Evolutionary conservation across 1,140 invertebrate genomes (phyloP).

Genomic region (Ericerus pela): DNA sequence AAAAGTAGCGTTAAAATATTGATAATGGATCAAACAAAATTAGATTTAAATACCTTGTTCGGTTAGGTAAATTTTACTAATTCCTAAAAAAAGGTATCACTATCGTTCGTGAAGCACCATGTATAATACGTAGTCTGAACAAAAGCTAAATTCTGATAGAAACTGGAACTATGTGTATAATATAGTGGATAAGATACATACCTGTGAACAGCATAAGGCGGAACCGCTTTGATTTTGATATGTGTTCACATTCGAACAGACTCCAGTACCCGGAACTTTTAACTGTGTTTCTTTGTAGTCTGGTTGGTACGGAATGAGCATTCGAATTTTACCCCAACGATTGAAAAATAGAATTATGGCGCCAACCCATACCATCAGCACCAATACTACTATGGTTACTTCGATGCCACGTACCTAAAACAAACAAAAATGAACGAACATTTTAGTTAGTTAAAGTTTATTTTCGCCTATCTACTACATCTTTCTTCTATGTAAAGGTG

Average conservation of each 20-base stretch:
- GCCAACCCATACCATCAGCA: constrained; percentile 57
- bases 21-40: too few species aligned
- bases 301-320: constrained; percentile 68
- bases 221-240: constrained; percentile 22
- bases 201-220: constrained; percentile 24
- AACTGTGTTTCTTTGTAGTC: constrained; percentile 33
- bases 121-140: too few species aligned
- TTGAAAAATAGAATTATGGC: constrained; percentile 67
- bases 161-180: background rate
- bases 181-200: constrained; percentile 17
- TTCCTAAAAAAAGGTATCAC: background rate
- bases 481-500: too few species aligned
- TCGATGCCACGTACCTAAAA: constrained; percentile 50
- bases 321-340: constrained; percentile 72
- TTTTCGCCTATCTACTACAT: too few species aligned
- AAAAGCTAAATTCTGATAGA: background rate
- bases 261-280: constrained; percentile 23
- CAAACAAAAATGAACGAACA: background rate
- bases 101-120: too few species aligned
- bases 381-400: constrained; percentile 54
- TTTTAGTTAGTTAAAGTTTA: too few species aligned
- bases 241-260: constrained; percentile 17
- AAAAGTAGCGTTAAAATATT: too few species aligned
- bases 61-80: background rate
- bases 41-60: background rate